These are phyloP conservation scores for Phaonia tiefii DNA, from an alignment of 2,888 invertebrate species.

Conservation along the genomic window DNA sequence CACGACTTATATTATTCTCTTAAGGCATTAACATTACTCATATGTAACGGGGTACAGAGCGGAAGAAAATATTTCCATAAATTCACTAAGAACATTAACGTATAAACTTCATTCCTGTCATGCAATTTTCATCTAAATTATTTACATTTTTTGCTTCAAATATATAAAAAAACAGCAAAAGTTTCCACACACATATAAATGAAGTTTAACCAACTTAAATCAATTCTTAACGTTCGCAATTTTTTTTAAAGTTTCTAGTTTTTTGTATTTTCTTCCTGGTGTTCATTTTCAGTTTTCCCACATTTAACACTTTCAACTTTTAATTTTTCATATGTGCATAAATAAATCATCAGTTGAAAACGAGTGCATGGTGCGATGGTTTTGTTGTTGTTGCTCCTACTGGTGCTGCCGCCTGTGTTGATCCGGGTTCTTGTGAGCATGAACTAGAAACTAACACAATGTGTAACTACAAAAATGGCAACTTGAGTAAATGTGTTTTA, in stretches of 20 bases:
- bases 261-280: background rate
- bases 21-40: too few species aligned
- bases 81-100: background rate
- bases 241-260: slow-evolving; percentile 30
- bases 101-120: slow-evolving; percentile 39
- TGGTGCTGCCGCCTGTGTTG: background rate
- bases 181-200: slow-evolving; percentile 10
- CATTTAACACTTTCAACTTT: slow-evolving; percentile 61
- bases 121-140: slow-evolving; percentile 31
- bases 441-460: slow-evolving; percentile 58
- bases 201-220: slow-evolving; percentile 59
- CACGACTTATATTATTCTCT: too few species aligned
- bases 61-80: background rate
- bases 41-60: background rate
- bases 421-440: slow-evolving; percentile 28
- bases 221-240: slow-evolving; percentile 49
- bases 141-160: slow-evolving; percentile 13
- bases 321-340: slow-evolving; percentile 65
- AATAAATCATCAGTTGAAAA: slow-evolving; percentile 57
- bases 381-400: background rate
- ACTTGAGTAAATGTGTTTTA: too few species aligned
- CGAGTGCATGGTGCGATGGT: background rate
- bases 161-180: background rate
- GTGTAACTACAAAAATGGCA: too few species aligned
- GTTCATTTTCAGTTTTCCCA: slow-evolving; percentile 42